Percentiles rank a stretch among this genome's conserved stretches.
Conservation (phyloP, 2,888 invertebrate species). For the Thecocarcelia acutangulata region DNA sequence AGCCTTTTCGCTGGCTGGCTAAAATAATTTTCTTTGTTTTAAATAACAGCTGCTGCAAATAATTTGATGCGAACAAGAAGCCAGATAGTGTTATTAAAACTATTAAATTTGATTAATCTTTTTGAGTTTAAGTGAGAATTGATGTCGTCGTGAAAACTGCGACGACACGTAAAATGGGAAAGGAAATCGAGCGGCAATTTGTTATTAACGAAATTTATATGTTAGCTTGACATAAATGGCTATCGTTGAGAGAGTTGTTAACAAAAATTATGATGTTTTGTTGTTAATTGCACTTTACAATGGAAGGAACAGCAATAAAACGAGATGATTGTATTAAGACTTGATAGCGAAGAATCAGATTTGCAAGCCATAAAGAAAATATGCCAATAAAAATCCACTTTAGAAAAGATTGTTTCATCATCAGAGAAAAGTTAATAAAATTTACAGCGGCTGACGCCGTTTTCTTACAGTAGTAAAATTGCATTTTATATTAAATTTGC, state of each 20-base stretch:
- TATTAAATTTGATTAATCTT: slow-evolving; percentile 52
- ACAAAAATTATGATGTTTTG: not conserved
- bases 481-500: too few relatives aligned
- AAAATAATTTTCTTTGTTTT: slow-evolving; percentile 29
- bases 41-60: slow-evolving; percentile 34
- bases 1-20: not conserved
- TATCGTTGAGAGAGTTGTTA: not conserved
- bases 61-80: slow-evolving; percentile 15
- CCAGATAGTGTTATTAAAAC: not conserved
- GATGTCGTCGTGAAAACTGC: slow-evolving; percentile 43
- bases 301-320: too few relatives aligned
- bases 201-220: not conserved
- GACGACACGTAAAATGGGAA: slow-evolving; percentile 15
- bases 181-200: slow-evolving; percentile 3
- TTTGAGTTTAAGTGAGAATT: slow-evolving; percentile 56
- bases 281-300: not conserved
- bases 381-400: too few relatives aligned
- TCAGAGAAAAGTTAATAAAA: too few relatives aligned
- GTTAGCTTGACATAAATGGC: not conserved
- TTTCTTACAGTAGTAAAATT: too few relatives aligned
- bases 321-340: too few relatives aligned
- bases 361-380: too few relatives aligned
- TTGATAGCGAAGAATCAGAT: too few relatives aligned
- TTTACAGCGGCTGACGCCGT: too few relatives aligned
- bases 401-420: too few relatives aligned